Conservation (phyloP, 2,888 invertebrate genomes). For the Sepiola atlantica region DNA sequence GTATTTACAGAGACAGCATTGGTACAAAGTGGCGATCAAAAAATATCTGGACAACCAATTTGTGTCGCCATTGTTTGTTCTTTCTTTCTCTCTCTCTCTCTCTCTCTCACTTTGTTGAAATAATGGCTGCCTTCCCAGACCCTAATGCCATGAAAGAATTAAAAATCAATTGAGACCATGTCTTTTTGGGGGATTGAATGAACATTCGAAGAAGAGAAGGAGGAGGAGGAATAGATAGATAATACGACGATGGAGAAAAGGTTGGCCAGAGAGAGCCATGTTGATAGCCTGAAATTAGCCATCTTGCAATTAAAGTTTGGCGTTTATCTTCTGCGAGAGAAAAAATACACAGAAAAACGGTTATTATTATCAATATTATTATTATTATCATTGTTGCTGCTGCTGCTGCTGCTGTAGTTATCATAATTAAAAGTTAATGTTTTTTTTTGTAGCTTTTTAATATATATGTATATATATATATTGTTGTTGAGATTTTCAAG, state of each 20-base stretch:
- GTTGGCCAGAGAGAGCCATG: not conserved
- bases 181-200: not conserved
- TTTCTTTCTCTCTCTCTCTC: not conserved
- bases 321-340: not conserved
- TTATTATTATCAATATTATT: not conserved
- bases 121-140: not conserved
- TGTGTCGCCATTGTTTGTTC: not conserved
- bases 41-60: not conserved
- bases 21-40: not conserved
- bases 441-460: not conserved
- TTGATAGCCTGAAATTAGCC: not conserved
- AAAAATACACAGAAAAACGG: not conserved
- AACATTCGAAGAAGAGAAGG: not conserved
- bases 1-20: slow-evolving; percentile 32
- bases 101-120: not conserved
- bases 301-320: not conserved
- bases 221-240: not conserved
- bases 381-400: not conserved
- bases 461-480: slow-evolving; percentile 12
- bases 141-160: not conserved
- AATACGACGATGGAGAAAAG: not conserved
- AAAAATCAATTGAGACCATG: not conserved
- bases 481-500: not conserved
- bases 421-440: not conserved
- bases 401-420: not conserved